Percentiles rank a stretch among this genome's conserved stretches.
Evolutionary conservation across 2,888 invertebrate genomes (phyloP).

Genomic region (Laspeyria flexula): DNA sequence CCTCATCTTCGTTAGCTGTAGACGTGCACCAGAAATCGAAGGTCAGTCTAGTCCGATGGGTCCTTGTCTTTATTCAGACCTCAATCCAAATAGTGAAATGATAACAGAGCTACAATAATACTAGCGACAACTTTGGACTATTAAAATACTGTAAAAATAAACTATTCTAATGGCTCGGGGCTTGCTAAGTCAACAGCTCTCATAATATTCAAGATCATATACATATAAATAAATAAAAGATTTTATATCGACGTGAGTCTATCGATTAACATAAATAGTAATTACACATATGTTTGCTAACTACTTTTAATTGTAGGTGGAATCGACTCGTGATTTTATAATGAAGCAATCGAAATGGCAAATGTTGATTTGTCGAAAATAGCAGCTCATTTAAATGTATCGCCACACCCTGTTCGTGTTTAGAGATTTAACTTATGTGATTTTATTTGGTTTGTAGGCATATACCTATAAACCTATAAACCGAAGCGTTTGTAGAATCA

Average conservation of each 20-base stretch:
- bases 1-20: no score
- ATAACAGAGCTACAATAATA: no score
- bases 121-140: no score
- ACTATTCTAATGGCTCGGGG: constrained; percentile 11
- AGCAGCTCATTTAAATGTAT: constrained; percentile 4
- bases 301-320: constrained; percentile 53
- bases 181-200: constrained; percentile 45
- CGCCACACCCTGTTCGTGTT: constrained; percentile 21
- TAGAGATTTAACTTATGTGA: constrained; percentile 2
- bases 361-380: constrained; percentile 24
- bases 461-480: no score
- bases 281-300: constrained; percentile 60
- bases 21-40: no score
- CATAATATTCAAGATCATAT: constrained; percentile 46
- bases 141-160: not conserved
- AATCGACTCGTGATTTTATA: constrained; percentile 48
- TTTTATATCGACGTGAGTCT: constrained; percentile 37
- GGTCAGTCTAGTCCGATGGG: no score
- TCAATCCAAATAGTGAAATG: no score
- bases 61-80: no score
- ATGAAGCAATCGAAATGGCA: constrained; percentile 21
- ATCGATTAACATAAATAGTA: constrained; percentile 53
- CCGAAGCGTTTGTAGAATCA: no score
- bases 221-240: constrained; percentile 45
- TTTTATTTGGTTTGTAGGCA: not conserved